Evolutionary conservation across 2,113 vertebrate genomes (phyloP), one percentile per base, ranked within the genome.

Genomic region (Manacus vitellinus): DNA sequence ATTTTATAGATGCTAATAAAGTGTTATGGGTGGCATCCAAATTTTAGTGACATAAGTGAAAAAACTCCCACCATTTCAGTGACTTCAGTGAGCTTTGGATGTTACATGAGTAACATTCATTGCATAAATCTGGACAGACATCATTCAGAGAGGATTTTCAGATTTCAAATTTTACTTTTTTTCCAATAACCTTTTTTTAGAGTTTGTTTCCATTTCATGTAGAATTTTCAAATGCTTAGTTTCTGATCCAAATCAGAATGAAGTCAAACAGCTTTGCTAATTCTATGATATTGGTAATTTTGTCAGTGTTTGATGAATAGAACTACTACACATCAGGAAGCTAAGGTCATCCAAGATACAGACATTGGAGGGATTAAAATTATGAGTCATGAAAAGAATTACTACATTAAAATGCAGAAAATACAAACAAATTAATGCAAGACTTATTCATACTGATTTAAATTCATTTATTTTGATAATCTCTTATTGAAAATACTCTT

Each of bases 31-130:
- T 83, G 51, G 70, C 92, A 93, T 94, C 95, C 91, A 91, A 67
- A 62, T 74, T 95, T 79, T 37, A 66, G 67, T 97, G 88, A 94
- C 83, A 46, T 85, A 94, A 96, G 79, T 92, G 91, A 95, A 96
- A 92, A 89, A 77, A 81, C 75, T 92, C 72, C 85, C 85, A 88
- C 72, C 21, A 79, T 44, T 72, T 68, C 75, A 66, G 63, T 92
- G 88, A 95, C 55, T 92, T 95, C 91, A 96, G 55, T 0, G 8
- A 52, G 63, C n/a, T 90, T 71, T 88, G 63, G 49, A 74, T 59
- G 22, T 63, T 62, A 62, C 39, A 70, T n/a, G 79, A 66, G 35
- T 66, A 88, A 90, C 1, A 6, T 39, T 75, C 35, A 61, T 59
- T 41, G 24, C 47, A 74, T 33, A 74, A 76, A 94, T 85, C 41